Base-by-base conservation (phyloP, 2,888 invertebrate species). In the Himalopsyche japonica region DNA sequence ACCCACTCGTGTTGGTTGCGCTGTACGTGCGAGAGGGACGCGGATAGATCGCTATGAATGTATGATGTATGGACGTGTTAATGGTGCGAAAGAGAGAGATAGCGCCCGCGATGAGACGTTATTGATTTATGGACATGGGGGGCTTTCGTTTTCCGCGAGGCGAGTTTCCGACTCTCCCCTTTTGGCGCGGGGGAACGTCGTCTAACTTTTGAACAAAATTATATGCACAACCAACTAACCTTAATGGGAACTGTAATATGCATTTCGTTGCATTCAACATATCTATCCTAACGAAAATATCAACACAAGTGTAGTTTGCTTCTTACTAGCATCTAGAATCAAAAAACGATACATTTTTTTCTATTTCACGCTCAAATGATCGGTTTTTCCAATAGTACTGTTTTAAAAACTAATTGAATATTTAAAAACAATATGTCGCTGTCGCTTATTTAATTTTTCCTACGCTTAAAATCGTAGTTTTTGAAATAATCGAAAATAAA, bases 11-110 rank as follows among this genome's bases (percentile, higher is more conserved):
- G 70, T 10, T 70, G 70, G 70, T 70, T 70, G 70, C 70, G 24
- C 70, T 70, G 27, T 70, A 70, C 70, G 70, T 70, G 70, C 70
- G 82, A 84, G 70, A 70, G 84, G 18, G 84, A 84, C 84, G 80
- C 43, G 47, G 76, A 30, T 43, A 57, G 81, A 37, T 49, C 49
- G 57, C 80, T 27, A 79, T 48, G 80, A 80, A 64, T 76, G 82
- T 82, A 80, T 85, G 86, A 86, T 86, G 83, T 84, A 86, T 86
- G 86, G 81, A 85, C 78, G 86, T 84, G 86, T 85, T 86, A 86
- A 86, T 86, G 86, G 86, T 82, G 86, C 79, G 86, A 85, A 83
- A 85, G 86, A 84, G 86, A 82, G 83, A 85, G 86, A 86, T 86
- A 85, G 84, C 86, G 82, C 82, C 81, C 32, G 85, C 85, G 85